These are phyloP conservation scores for Pseudococcus longispinus DNA, from an alignment of 2,888 invertebrate species.

Conservation along the genomic window DNA sequence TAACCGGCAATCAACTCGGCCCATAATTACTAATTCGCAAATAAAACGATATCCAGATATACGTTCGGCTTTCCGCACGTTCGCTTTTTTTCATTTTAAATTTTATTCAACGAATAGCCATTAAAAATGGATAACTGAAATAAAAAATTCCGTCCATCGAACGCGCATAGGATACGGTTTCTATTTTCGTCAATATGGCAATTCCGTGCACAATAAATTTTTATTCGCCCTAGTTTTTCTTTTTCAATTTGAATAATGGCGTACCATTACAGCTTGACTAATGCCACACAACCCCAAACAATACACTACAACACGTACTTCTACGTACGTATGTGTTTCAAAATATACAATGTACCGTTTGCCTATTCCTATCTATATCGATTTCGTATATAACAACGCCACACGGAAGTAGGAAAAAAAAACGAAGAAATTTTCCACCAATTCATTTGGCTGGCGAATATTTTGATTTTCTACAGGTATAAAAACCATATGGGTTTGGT, in stretches of 20 bases:
- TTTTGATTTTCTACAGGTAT: background rate
- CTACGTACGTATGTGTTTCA: background rate
- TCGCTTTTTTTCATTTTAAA: slow-evolving; percentile 15
- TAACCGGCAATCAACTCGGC: background rate
- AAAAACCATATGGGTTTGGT: background rate
- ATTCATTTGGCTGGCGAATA: background rate
- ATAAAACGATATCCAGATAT: background rate
- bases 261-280: slow-evolving; percentile 30
- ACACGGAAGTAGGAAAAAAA: background rate
- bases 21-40: background rate
- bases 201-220: slow-evolving; percentile 35
- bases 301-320: background rate
- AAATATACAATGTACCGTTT: slow-evolving; percentile 32
- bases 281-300: slow-evolving; percentile 8
- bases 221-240: slow-evolving; percentile 39
- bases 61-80: background rate
- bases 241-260: slow-evolving; percentile 41
- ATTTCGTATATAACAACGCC: slow-evolving; percentile 19
- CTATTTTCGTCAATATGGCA: slow-evolving; percentile 42
- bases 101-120: slow-evolving; percentile 7
- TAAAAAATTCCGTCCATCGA: slow-evolving; percentile 40
- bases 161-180: slow-evolving; percentile 32
- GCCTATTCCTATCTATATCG: background rate
- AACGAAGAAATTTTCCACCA: background rate
- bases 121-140: slow-evolving; percentile 35